Evolutionary conservation across 2,888 invertebrate species (phyloP).

Genomic region (Drosophila villosipedis): DNA sequence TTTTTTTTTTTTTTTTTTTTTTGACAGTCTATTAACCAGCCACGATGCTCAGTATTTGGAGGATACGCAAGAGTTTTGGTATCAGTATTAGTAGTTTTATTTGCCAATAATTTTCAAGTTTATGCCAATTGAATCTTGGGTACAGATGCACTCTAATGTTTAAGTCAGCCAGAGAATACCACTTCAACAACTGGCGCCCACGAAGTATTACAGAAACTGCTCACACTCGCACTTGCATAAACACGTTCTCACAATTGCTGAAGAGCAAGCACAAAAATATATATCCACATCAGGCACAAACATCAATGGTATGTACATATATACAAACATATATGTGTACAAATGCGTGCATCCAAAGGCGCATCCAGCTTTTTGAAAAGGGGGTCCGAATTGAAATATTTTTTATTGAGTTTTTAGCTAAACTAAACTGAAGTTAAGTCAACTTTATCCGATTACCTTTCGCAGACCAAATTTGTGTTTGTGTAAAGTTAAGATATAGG

Average conservation of each 20-base stretch:
- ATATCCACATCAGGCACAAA: slow-evolving; percentile 3
- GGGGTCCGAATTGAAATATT: background rate
- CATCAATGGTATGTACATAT: background rate
- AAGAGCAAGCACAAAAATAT: slow-evolving; percentile 3
- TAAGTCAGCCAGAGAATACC: background rate
- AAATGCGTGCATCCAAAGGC: background rate
- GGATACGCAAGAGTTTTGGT: background rate
- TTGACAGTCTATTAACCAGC: too few species aligned
- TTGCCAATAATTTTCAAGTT: background rate
- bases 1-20: too few species aligned
- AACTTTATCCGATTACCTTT: background rate
- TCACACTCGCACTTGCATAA: slow-evolving; percentile 4
- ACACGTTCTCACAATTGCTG: slow-evolving; percentile 3
- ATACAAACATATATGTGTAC: slow-evolving; percentile 1
- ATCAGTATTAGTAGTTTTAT: background rate
- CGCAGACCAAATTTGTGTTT: background rate
- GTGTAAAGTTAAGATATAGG: background rate
- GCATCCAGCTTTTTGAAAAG: background rate
- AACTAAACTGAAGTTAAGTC: background rate
- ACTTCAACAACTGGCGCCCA: slow-evolving; percentile 4
- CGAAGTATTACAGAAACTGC: background rate
- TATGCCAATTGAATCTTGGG: background rate
- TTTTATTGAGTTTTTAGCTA: background rate
- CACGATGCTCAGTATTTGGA: background rate
- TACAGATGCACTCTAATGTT: background rate